phyloP scores from a whole-genome alignment of 2,888 invertebrate species.

The Stenichneumon culpator region DNA sequence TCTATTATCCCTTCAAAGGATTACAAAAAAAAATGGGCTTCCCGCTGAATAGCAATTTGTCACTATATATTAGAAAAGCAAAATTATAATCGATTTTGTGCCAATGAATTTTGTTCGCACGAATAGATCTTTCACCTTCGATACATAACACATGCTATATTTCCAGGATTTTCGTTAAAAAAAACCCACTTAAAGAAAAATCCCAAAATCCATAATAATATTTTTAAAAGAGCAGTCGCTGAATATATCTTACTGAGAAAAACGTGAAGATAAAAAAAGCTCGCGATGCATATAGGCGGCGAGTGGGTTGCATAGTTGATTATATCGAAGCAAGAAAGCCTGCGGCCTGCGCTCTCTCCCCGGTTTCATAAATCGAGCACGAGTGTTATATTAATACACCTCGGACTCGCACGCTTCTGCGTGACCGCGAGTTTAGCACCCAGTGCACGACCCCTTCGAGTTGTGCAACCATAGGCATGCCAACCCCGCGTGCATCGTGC shows the following conservation, averaged over 20 bases:
- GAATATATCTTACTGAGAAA: neutral
- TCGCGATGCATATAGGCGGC: neutral
- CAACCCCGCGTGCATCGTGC: constrained; percentile 48
- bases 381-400: constrained; percentile 67
- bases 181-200: neutral
- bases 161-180: neutral
- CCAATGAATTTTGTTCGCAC: neutral
- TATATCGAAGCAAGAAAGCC: constrained; percentile 15
- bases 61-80: neutral
- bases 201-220: neutral
- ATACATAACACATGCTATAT: neutral
- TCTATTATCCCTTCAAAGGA: neutral
- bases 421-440: constrained; percentile 68
- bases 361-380: constrained; percentile 57
- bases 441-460: constrained; percentile 60
- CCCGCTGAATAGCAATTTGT: neutral
- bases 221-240: neutral
- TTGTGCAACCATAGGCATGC: constrained; percentile 65
- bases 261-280: neutral
- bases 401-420: constrained; percentile 67
- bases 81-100: neutral
- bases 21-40: neutral
- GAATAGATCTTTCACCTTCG: neutral
- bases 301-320: neutral
- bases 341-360: constrained; percentile 19